Evolutionary conservation across 2,113 vertebrate genomes (phyloP).

Genomic region (Petromus typicus): DNA sequence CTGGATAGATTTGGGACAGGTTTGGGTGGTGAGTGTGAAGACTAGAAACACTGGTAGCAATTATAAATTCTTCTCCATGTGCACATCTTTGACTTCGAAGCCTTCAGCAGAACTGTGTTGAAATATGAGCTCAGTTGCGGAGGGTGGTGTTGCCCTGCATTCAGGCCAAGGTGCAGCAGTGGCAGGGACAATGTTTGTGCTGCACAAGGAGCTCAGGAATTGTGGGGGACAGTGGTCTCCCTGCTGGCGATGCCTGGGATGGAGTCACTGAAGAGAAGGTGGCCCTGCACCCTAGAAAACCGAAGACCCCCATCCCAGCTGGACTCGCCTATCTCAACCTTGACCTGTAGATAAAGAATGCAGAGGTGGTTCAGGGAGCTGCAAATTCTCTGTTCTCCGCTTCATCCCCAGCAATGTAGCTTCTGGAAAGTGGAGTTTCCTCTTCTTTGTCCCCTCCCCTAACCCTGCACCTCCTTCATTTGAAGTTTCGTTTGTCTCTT

Average conservation of each 20-base stretch:
- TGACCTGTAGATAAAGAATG: neutral
- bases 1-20: neutral
- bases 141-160: accelerated
- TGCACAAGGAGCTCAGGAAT: neutral
- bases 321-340: neutral
- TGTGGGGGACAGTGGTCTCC: neutral
- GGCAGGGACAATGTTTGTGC: accelerated
- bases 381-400: neutral
- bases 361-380: neutral
- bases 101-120: neutral
- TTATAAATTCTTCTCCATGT: neutral
- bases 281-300: neutral
- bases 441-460: neutral
- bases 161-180: neutral
- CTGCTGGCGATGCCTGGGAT: neutral
- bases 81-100: neutral
- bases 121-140: accelerated
- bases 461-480: too few relatives aligned
- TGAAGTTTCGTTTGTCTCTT: neutral
- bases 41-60: neutral
- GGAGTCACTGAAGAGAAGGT: neutral
- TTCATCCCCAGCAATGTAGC: neutral
- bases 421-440: neutral
- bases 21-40: neutral
- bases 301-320: neutral